Conservation (phyloP, 2,888 invertebrate genomes). For the Mesochorus sp. region DNA sequence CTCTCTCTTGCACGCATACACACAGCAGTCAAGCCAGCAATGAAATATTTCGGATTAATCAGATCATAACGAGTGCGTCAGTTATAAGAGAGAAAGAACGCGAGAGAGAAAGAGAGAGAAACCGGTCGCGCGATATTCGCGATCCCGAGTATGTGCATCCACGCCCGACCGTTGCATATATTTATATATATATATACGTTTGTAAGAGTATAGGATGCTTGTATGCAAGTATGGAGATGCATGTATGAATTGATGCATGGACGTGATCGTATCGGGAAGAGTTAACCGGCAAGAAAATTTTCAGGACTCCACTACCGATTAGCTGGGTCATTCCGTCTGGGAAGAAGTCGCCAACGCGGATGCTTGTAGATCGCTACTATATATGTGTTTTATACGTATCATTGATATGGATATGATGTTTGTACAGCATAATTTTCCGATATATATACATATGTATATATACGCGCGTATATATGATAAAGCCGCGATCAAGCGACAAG, state of each 20-base stretch:
- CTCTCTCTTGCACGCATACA: not conserved
- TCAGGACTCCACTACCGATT: slow-evolving; percentile 45
- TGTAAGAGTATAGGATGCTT: not conserved
- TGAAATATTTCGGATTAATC: slow-evolving; percentile 71
- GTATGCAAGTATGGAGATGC: not conserved
- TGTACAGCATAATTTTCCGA: slow-evolving; percentile 46
- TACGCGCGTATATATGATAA: too few relatives aligned
- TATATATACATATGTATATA: slow-evolving; percentile 2
- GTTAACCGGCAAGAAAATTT: slow-evolving; percentile 49
- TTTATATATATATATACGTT: slow-evolving; percentile 11
- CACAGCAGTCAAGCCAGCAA: slow-evolving; percentile 58
- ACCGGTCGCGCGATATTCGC: slow-evolving; percentile 67
- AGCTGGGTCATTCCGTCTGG: slow-evolving; percentile 53
- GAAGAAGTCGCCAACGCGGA: slow-evolving; percentile 50
- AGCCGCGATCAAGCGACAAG: too few relatives aligned
- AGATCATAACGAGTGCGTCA: slow-evolving; percentile 68
- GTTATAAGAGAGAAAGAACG: slow-evolving; percentile 19
- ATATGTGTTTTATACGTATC: not conserved
- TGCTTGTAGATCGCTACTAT: not conserved
- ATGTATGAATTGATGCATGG: slow-evolving; percentile 37
- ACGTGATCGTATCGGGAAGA: slow-evolving; percentile 46
- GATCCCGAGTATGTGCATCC: slow-evolving; percentile 14
- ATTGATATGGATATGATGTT: slow-evolving; percentile 39
- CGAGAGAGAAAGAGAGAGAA: slow-evolving; percentile 42
- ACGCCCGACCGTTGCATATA: slow-evolving; percentile 1